Percentiles rank a stretch among this genome's conserved stretches.
These are phyloP conservation scores for Hyperoplus immaculatus DNA, from an alignment of 2,797 vertebrate genomes.

Conservation along the genomic window DNA sequence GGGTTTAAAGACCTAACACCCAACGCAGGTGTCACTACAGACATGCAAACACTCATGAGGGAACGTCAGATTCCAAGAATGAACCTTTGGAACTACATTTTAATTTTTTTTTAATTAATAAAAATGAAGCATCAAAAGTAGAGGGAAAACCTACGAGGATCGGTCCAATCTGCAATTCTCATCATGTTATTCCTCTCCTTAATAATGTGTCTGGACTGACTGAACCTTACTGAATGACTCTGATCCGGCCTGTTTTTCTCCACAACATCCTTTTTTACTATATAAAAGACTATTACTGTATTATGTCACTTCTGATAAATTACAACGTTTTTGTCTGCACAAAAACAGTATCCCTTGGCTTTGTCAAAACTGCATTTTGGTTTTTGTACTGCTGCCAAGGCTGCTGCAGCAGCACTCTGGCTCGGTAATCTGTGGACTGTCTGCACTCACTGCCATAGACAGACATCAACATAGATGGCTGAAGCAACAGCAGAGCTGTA, in stretches of 20 bases:
- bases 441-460: not conserved
- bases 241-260: conserved; percentile 13
- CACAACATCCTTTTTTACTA: not conserved
- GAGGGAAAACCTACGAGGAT: not conserved
- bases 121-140: not conserved
- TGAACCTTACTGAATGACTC: conserved; percentile 5
- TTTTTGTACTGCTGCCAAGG: too few species aligned
- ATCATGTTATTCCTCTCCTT: conserved; percentile 6
- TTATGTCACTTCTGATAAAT: too few species aligned
- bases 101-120: too few species aligned
- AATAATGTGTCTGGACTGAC: not conserved
- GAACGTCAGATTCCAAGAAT: not conserved
- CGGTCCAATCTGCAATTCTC: conserved; percentile 16
- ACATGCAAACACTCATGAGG: too few species aligned
- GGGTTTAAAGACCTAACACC: not conserved
- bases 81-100: not conserved
- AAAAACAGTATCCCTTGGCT: too few species aligned
- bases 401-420: too few species aligned
- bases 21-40: not conserved
- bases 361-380: too few species aligned
- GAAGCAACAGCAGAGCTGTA: not conserved
- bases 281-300: too few species aligned
- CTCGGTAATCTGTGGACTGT: not conserved
- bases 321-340: too few species aligned
- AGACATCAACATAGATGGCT: not conserved